A percentile compares a stretch with the other conserved stretches of the same genome.
Conservation (phyloP, 2,113 vertebrate genomes). For the Panthera uncia region DNA sequence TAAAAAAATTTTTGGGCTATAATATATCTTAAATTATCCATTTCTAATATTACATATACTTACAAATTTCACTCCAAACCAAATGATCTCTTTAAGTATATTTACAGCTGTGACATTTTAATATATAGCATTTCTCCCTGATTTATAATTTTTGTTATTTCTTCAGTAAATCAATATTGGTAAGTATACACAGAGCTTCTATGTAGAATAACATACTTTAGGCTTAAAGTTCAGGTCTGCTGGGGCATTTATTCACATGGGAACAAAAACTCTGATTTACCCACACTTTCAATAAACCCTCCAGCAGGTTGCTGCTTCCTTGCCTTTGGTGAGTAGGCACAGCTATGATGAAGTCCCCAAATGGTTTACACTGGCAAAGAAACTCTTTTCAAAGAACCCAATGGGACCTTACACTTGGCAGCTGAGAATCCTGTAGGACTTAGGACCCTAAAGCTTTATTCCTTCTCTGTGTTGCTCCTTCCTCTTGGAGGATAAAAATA, state of each 20-base stretch:
- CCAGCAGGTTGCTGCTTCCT: background rate
- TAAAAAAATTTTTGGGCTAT: background rate
- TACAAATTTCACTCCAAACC: background rate
- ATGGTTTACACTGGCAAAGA: background rate
- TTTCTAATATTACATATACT: background rate
- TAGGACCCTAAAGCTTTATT: background rate
- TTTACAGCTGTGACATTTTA: background rate
- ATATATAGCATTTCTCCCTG: background rate
- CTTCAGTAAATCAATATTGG: background rate
- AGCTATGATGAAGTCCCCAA: background rate
- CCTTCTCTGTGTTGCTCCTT: background rate
- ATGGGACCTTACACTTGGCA: background rate
- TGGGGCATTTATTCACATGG: background rate
- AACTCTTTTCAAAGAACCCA: background rate
- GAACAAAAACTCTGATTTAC: background rate
- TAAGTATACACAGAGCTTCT: background rate
- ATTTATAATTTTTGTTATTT: constrained; percentile 34
- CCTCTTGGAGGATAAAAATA: background rate
- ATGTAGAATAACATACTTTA: background rate
- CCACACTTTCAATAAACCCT: background rate
- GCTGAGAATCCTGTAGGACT: background rate
- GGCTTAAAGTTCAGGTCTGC: background rate
- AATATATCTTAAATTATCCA: background rate
- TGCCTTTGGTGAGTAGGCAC: background rate
- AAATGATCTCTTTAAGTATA: background rate